Evolutionary conservation across 2,797 vertebrate species (phyloP), one percentile per base, ranked within the genome.

Genomic region (Enteromius thamalakanensis): DNA sequence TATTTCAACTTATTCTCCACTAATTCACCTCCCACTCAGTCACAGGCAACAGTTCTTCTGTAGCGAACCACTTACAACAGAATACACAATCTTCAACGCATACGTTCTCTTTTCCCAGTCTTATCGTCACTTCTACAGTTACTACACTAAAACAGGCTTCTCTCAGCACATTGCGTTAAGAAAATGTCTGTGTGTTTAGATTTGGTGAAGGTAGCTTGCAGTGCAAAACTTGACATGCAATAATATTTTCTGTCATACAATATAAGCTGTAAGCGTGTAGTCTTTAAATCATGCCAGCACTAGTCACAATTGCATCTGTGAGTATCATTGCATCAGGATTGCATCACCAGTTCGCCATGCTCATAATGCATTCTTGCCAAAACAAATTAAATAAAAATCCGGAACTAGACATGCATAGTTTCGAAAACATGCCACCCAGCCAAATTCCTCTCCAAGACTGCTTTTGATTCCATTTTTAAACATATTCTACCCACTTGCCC

Each of bases 101-200:
- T 81, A 80, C 60, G 51, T 32, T 55, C 34, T 26, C 45, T 26
- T 32, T 47, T 68, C 76, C 67, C 76, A 77, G 79, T 83, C 70
- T 70, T 84, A 49, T 75, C 10, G 4, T 7, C 42, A 67, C 26
- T 84, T 53, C 81, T 76, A 87, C 45, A 47, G 45, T 47, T 14
- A 80, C 76, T 87, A 86, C 86, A 89, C 86, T 88, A 76, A 84
- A 80, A 72, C 42, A 58, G 55, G 76, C 78, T 70, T 83, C 37
- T 75, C 64, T 90, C 74, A 64, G 88, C 90, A 92, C 90, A 89
- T 91, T 92, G 86, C 87, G 87, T 69, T 80, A 71, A 65, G 77
- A 86, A 84, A 89, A 55, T 77, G 58, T 85, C 70, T 87, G 60
- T 47, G 71, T 64, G 47, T 83, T 51, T 69, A 72, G 65, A 7